Evolutionary conservation across 2,888 invertebrate species (phyloP).

Genomic region (Rhaphigaster nebulosa): DNA sequence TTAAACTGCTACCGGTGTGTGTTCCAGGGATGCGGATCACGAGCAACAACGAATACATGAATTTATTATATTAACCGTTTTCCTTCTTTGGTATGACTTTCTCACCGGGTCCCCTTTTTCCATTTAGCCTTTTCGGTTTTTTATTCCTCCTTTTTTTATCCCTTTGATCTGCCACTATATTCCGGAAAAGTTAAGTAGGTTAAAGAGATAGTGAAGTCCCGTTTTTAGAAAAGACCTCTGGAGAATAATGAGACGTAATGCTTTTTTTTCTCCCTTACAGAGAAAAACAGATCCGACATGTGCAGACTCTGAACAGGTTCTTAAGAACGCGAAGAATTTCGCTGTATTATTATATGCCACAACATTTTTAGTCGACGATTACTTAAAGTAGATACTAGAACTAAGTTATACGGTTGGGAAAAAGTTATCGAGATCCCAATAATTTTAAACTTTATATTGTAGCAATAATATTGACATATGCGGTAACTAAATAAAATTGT

Average conservation of each 20-base stretch:
- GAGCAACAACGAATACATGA: slow-evolving; percentile 56
- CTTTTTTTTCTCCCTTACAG: background rate
- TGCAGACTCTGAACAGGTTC: background rate
- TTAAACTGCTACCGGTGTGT: slow-evolving; percentile 47
- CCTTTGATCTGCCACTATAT: background rate
- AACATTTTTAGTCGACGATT: background rate
- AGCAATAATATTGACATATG: too few species aligned
- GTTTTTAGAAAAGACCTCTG: slow-evolving; percentile 32
- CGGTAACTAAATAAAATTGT: too few species aligned
- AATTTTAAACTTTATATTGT: too few species aligned
- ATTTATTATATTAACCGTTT: slow-evolving; percentile 58
- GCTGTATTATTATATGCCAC: background rate
- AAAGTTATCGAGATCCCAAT: too few species aligned
- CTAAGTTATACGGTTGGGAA: too few species aligned
- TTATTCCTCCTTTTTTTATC: background rate
- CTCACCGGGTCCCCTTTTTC: slow-evolving; percentile 51
- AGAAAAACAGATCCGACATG: background rate
- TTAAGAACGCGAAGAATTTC: background rate
- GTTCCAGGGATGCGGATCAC: slow-evolving; percentile 52
- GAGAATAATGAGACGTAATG: slow-evolving; percentile 19
- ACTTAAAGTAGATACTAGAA: background rate
- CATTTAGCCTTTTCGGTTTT: background rate
- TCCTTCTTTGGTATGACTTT: slow-evolving; percentile 52
- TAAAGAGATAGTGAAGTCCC: slow-evolving; percentile 48
- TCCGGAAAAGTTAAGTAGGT: slow-evolving; percentile 54